Evolutionary conservation across 2,113 vertebrate genomes (phyloP).

Genomic region (Plestiodon gilberti): DNA sequence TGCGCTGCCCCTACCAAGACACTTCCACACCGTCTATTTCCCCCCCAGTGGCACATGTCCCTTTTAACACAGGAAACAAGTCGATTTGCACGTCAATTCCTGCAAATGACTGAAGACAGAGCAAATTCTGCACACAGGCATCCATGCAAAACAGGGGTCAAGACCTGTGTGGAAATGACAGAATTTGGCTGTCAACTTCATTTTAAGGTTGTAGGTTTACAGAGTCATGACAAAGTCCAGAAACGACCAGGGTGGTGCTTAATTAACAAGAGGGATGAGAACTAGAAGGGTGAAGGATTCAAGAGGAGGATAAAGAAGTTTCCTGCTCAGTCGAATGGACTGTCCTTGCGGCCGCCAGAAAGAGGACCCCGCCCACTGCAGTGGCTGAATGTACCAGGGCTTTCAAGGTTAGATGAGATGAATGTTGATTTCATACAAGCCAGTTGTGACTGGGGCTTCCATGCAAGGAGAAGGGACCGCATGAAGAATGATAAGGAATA

Average conservation of each 20-base stretch:
- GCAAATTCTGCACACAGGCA: neutral
- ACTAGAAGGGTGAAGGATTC: neutral
- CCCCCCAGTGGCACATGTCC: no score
- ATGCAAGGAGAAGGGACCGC: neutral
- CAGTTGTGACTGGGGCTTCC: neutral
- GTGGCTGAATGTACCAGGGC: neutral
- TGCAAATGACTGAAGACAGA: neutral
- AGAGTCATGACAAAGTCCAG: neutral
- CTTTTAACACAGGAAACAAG: no score
- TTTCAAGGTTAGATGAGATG: neutral
- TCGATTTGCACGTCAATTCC: neutral
- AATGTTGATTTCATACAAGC: neutral
- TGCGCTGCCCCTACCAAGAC: no score
- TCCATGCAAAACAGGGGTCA: neutral
- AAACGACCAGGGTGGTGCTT: no score
- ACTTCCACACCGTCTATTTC: no score
- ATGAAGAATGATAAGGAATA: neutral
- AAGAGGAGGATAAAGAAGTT: neutral
- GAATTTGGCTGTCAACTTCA: neutral
- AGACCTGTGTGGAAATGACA: neutral
- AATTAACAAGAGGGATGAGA: neutral
- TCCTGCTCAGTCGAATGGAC: neutral
- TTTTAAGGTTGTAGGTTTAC: neutral
- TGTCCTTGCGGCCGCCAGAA: no score
- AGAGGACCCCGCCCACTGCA: no score